phyloP scores from a whole-genome alignment of 2,113 vertebrate genomes.

The Erpornis zantholeuca region DNA sequence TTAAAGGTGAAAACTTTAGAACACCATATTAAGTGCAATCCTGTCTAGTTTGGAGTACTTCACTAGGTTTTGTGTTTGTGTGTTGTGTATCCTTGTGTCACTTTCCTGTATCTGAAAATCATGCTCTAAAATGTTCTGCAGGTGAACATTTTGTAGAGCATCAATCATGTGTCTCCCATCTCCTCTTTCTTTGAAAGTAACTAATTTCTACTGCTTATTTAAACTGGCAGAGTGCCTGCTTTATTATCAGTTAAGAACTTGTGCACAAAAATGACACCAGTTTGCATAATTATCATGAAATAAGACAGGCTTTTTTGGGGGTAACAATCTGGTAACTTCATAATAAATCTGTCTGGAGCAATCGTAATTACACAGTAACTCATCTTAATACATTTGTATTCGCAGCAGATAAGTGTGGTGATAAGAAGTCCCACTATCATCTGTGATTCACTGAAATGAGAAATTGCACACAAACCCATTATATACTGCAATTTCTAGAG shows the following conservation, averaged over 20 bases:
- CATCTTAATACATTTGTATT: constrained; percentile 61
- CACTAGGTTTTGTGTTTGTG: not conserved
- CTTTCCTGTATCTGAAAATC: not conserved
- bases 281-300: constrained; percentile 65
- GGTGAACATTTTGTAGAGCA: not conserved
- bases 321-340: constrained; percentile 57
- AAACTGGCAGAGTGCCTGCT: constrained; percentile 59
- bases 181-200: constrained; percentile 12
- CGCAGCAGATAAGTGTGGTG: constrained; percentile 29
- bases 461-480: not conserved
- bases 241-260: constrained; percentile 63
- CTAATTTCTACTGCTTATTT: constrained; percentile 47
- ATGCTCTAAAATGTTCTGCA: not conserved
- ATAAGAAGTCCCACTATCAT: constrained; percentile 48
- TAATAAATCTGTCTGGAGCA: constrained; percentile 61
- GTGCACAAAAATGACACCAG: constrained; percentile 36
- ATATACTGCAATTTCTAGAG: not conserved
- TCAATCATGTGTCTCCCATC: not conserved
- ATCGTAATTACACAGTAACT: constrained; percentile 62
- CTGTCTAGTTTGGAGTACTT: not conserved
- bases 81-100: not conserved
- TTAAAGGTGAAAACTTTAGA: not conserved
- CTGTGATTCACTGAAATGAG: constrained; percentile 6
- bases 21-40: not conserved
- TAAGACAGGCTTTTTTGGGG: constrained; percentile 56